These are phyloP conservation scores for Acrobasis suavella DNA, from an alignment of 2,888 invertebrate species.

Conservation along the genomic window DNA sequence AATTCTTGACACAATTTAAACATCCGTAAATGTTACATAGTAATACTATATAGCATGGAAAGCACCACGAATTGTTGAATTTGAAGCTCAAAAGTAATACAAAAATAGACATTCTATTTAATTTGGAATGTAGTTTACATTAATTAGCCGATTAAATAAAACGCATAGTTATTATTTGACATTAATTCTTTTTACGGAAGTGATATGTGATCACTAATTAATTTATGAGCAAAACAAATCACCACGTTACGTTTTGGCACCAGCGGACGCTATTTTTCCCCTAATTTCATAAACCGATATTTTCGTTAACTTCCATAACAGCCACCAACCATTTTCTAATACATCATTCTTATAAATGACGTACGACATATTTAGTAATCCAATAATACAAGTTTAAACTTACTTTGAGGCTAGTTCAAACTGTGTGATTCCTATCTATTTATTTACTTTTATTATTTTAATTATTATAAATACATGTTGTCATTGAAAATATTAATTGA, in stretches of 20 bases:
- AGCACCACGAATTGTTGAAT: constrained; percentile 40
- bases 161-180: neutral
- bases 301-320: neutral
- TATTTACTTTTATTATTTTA: neutral
- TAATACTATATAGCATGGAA: constrained; percentile 27
- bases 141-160: neutral
- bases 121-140: constrained; percentile 49
- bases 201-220: neutral
- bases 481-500: constrained; percentile 4
- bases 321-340: constrained; percentile 3
- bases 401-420: too few relatives aligned
- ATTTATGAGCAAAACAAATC: too few relatives aligned
- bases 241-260: too few relatives aligned
- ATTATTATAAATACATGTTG: neutral
- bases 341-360: too few relatives aligned
- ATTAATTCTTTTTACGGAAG: neutral
- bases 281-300: neutral
- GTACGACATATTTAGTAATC: too few relatives aligned
- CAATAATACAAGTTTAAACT: too few relatives aligned
- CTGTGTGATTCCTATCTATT: too few relatives aligned
- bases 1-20: neutral
- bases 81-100: constrained; percentile 40
- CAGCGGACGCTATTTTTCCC: too few relatives aligned
- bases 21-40: neutral
- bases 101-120: constrained; percentile 41